These are phyloP conservation scores for Drosophila mimica DNA, from an alignment of 2,888 invertebrate genomes.

Conservation along the genomic window DNA sequence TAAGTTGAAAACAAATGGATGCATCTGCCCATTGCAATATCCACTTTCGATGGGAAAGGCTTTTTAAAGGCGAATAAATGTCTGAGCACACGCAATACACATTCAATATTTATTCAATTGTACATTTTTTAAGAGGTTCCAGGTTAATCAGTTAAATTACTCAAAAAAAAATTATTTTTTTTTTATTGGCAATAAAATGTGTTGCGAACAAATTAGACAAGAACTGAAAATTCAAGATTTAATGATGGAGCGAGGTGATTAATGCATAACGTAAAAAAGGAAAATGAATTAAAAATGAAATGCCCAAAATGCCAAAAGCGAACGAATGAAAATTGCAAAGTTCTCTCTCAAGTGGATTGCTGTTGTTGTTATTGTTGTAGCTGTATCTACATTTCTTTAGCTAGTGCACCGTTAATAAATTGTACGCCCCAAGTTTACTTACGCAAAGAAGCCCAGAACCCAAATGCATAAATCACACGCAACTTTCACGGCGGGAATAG, in stretches of 20 bases:
- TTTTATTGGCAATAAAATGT: neutral
- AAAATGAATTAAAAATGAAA: constrained; percentile 1
- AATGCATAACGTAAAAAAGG: constrained; percentile 25
- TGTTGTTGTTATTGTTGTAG: constrained; percentile 31
- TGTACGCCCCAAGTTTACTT: constrained; percentile 61
- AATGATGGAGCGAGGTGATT: constrained; percentile 21
- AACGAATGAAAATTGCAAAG: constrained; percentile 34
- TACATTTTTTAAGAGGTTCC: neutral
- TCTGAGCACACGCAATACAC: neutral
- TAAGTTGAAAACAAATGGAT: constrained; percentile 20
- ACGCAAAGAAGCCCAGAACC: constrained; percentile 59
- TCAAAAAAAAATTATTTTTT: constrained; percentile 1
- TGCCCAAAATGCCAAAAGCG: constrained; percentile 2
- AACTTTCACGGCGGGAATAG: constrained; percentile 44
- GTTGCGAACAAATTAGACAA: constrained; percentile 21
- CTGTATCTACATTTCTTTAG: constrained; percentile 33
- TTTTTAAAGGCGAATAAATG: neutral
- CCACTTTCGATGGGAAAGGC: neutral
- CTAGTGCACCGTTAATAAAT: constrained; percentile 66
- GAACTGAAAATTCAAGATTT: constrained; percentile 13
- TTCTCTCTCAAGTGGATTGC: constrained; percentile 19
- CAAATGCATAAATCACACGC: constrained; percentile 74
- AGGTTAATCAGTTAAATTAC: neutral
- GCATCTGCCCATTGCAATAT: neutral
- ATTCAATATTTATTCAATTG: neutral